These are phyloP conservation scores for Mesembrinibis cayennensis DNA, from an alignment of 2,113 vertebrate genomes.

Conservation along the genomic window DNA sequence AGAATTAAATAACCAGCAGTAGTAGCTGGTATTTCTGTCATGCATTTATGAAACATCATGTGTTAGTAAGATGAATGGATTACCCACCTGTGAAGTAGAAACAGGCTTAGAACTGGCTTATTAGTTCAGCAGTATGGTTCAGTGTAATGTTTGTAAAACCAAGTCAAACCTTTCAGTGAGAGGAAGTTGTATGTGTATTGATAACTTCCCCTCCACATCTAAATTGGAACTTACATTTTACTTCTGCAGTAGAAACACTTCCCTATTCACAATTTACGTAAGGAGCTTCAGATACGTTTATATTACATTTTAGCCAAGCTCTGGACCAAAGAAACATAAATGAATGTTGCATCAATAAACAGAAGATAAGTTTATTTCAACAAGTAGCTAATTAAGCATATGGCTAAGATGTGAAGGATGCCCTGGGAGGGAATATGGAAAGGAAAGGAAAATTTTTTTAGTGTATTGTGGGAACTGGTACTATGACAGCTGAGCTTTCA, in stretches of 20 bases:
- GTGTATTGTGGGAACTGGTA: background rate
- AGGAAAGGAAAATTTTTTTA: background rate
- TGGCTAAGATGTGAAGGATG: background rate
- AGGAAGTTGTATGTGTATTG: background rate
- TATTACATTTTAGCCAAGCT: background rate
- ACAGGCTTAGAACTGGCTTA: background rate
- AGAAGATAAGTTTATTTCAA: background rate
- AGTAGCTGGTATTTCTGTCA: background rate
- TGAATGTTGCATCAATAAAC: background rate
- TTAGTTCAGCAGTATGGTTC: background rate
- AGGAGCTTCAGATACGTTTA: background rate
- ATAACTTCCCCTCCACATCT: background rate
- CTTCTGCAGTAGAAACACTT: background rate
- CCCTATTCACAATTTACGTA: background rate
- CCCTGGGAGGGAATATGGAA: background rate
- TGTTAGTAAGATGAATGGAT: background rate
- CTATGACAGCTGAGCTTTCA: background rate
- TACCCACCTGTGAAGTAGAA: background rate
- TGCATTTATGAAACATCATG: background rate
- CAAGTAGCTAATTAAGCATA: background rate
- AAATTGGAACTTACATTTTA: background rate
- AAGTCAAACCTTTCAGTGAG: background rate
- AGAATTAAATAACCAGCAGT: background rate
- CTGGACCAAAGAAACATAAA: background rate
- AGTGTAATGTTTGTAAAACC: background rate